Percentiles rank a stretch among this genome's conserved stretches.
Conservation (phyloP, 2,113 vertebrate genomes). For the Amphiprion percula region DNA sequence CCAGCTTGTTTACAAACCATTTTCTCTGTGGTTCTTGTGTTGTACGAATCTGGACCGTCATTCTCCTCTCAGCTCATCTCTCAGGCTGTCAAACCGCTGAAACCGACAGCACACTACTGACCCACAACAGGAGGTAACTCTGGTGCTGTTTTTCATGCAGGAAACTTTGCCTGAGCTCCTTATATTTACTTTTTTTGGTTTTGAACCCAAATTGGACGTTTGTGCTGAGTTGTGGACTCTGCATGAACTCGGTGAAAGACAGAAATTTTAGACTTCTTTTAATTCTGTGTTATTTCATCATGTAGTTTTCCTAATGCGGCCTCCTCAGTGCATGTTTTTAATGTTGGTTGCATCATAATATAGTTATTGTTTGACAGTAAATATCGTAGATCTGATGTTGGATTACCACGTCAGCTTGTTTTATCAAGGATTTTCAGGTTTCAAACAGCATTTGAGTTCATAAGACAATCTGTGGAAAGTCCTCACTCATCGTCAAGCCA, state of each 20-base stretch:
- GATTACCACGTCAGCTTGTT: neutral
- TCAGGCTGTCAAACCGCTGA: neutral
- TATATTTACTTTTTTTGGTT: neutral
- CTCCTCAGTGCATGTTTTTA: neutral
- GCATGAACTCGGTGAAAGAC: neutral
- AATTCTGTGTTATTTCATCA: too few relatives aligned
- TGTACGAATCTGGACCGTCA: neutral
- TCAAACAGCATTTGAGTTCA: neutral
- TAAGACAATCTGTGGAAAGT: neutral
- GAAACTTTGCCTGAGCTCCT: too few relatives aligned
- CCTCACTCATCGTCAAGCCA: neutral
- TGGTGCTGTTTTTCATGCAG: neutral
- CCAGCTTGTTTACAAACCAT: neutral
- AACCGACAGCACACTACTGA: neutral
- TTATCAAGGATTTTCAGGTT: too few relatives aligned
- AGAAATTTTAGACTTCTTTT: too few relatives aligned
- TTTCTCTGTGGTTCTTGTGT: slow-evolving; percentile 13
- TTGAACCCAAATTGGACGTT: neutral
- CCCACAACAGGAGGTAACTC: slow-evolving; percentile 10
- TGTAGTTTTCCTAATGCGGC: too few relatives aligned
- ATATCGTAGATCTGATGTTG: neutral
- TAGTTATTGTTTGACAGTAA: neutral
- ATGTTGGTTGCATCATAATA: neutral
- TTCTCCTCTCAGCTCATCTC: neutral
- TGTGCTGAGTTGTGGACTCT: neutral